Percentiles rank a stretch among this genome's conserved stretches.
phyloP scores from a whole-genome alignment of 1,140 invertebrate genomes.

The Wiebesia pumilae region DNA sequence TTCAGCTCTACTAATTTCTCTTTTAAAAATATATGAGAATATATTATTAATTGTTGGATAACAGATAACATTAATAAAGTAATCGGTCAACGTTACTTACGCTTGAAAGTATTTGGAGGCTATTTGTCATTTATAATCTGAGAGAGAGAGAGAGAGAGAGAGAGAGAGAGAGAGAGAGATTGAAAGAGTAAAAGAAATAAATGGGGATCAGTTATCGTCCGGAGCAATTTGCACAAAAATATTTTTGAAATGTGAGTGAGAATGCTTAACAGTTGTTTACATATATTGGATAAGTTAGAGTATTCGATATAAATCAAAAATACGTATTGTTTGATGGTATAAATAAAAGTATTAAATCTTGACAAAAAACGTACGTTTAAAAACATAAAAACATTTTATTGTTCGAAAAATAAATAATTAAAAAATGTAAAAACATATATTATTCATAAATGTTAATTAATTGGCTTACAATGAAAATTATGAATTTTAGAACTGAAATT shows the following conservation, averaged over 20 bases:
- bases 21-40: background rate
- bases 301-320: background rate
- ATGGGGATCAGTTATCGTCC: background rate
- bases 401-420: no score
- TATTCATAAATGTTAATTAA: no score
- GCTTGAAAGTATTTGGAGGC: conserved; percentile 7
- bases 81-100: conserved; percentile 64
- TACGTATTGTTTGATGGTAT: background rate
- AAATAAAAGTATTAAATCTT: background rate
- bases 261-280: background rate
- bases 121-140: background rate
- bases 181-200: background rate
- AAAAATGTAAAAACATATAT: no score
- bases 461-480: no score
- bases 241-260: background rate
- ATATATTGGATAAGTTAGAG: background rate
- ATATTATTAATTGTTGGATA: conserved; percentile 6
- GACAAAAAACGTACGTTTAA: background rate
- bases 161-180: background rate
- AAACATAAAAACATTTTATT: no score
- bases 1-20: background rate
- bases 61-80: conserved; percentile 65
- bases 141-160: background rate
- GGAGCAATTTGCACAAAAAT: conserved; percentile 23
- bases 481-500: no score